A percentile compares a stretch with the other conserved stretches of the same genome.
These are phyloP conservation scores for Cynopterus sphinx DNA, from an alignment of 2,797 vertebrate genomes.

Conservation along the genomic window DNA sequence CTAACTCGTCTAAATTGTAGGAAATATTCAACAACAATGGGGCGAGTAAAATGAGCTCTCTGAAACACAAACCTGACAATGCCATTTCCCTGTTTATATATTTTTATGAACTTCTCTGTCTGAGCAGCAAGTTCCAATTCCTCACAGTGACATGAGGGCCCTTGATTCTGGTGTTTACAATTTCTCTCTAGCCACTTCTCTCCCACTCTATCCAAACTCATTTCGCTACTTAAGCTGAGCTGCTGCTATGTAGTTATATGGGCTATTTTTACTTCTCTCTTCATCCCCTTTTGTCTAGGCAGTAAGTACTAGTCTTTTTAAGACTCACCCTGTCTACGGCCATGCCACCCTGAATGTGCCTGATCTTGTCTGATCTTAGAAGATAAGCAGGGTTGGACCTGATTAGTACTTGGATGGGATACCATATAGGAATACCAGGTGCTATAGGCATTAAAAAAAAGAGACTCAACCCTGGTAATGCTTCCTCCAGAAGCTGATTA, in stretches of 20 bases:
- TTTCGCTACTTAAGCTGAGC: background rate
- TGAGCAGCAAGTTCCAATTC: background rate
- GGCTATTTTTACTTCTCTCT: background rate
- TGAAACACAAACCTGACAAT: background rate
- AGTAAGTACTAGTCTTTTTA: background rate
- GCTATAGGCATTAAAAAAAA: too few relatives aligned
- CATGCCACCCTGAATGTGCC: too few relatives aligned
- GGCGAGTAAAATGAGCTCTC: background rate
- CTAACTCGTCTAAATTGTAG: background rate
- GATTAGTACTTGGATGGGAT: too few relatives aligned
- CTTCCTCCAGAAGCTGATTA: background rate
- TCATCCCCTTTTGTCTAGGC: background rate
- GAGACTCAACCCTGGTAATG: background rate
- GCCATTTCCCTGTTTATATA: background rate
- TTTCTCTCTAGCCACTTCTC: background rate
- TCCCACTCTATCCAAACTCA: background rate
- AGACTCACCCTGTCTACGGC: too few relatives aligned
- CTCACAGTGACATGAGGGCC: background rate
- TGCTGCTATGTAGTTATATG: fast-evolving
- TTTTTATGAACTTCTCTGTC: background rate
- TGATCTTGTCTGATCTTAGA: too few relatives aligned
- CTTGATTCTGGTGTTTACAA: background rate
- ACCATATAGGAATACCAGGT: too few relatives aligned
- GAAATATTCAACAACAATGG: background rate
- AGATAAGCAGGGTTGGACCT: too few relatives aligned